A percentile compares a stretch with the other conserved stretches of the same genome.
These are phyloP conservation scores for Panagrolaimus sp. DNA, from an alignment of 1,140 invertebrate species.

Conservation along the genomic window DNA sequence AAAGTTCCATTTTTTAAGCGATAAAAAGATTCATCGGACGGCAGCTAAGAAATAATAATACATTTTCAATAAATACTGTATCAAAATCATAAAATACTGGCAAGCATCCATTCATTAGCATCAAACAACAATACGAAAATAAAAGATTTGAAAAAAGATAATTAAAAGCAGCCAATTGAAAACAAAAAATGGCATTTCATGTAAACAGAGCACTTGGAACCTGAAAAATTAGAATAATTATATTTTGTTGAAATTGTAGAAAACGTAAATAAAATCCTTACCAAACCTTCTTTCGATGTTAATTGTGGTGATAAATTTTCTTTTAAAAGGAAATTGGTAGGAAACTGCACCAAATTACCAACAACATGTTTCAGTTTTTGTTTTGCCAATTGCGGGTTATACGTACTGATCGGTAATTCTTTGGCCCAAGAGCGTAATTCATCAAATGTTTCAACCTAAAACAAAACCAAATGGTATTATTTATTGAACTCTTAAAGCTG, in stretches of 20 bases:
- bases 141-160: too few relatives aligned
- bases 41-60: too few relatives aligned
- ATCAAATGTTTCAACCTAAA: slow-evolving; percentile 49
- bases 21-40: too few relatives aligned
- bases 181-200: slow-evolving; percentile 24
- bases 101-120: too few relatives aligned
- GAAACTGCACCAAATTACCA: slow-evolving; percentile 54
- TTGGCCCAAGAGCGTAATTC: slow-evolving; percentile 49
- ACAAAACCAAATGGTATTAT: slow-evolving; percentile 13
- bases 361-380: slow-evolving; percentile 36
- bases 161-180: neutral
- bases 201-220: slow-evolving; percentile 55
- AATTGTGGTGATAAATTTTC: slow-evolving; percentile 53
- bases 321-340: slow-evolving; percentile 47
- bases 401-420: slow-evolving; percentile 48
- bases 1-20: too few relatives aligned
- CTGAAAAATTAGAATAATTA: too few relatives aligned
- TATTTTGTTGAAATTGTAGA: too few relatives aligned
- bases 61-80: too few relatives aligned
- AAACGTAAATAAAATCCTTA: too few relatives aligned
- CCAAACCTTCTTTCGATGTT: slow-evolving; percentile 52
- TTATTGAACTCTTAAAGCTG: neutral
- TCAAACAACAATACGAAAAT: too few relatives aligned
- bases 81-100: too few relatives aligned
- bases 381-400: slow-evolving; percentile 43